These are phyloP conservation scores for Chaetodon trifascialis DNA, from an alignment of 2,113 vertebrate species.

Conservation along the genomic window DNA sequence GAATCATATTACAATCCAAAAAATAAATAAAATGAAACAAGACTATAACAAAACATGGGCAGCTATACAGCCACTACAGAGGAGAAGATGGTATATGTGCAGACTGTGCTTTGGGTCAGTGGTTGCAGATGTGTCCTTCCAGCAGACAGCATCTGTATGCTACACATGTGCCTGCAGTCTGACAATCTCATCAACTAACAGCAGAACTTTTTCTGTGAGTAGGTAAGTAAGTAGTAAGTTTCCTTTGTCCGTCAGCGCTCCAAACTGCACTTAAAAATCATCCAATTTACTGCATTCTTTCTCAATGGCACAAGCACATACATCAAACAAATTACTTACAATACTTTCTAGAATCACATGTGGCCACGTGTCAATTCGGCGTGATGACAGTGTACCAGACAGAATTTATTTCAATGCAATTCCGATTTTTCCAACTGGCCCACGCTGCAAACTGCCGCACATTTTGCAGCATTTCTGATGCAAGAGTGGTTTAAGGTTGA, in stretches of 20 bases:
- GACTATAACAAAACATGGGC: too few relatives aligned
- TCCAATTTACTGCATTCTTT: neutral
- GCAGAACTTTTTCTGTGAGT: too few relatives aligned
- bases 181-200: neutral
- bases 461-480: neutral
- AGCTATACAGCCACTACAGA: too few relatives aligned
- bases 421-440: neutral
- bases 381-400: rapidly evolving
- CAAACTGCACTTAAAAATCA: neutral
- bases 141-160: neutral
- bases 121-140: too few relatives aligned
- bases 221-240: too few relatives aligned
- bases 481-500: neutral
- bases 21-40: too few relatives aligned
- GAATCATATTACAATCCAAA: too few relatives aligned
- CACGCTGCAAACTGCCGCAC: neutral
- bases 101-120: too few relatives aligned
- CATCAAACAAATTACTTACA: rapidly evolving
- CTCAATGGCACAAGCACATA: neutral
- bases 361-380: slow-evolving; percentile 10
- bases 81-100: too few relatives aligned
- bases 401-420: neutral
- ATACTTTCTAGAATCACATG: neutral
- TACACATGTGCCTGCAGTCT: neutral
- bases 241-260: neutral